A percentile compares a stretch with the other conserved stretches of the same genome.
Conservation (phyloP, 1,140 invertebrate species). For the Leptonema lineaticorne region DNA sequence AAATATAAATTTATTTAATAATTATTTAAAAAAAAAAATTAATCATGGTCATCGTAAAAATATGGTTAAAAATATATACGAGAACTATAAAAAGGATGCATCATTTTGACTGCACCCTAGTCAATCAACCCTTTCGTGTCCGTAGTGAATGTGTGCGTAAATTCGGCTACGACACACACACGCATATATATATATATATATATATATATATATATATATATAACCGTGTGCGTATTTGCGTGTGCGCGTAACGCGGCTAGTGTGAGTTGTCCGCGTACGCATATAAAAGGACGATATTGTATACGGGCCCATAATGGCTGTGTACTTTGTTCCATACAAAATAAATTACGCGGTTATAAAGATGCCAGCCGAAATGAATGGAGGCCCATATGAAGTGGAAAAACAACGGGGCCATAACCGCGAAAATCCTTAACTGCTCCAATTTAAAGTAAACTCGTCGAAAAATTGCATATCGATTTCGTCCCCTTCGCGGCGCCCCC, state of each 20-base stretch:
- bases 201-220: slow-evolving; percentile 1
- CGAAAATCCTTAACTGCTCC: slow-evolving; percentile 5
- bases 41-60: no score
- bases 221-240: slow-evolving; percentile 18
- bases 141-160: no score
- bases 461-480: no score
- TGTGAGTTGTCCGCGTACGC: slow-evolving; percentile 30
- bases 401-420: slow-evolving; percentile 20
- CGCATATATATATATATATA: neutral
- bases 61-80: no score
- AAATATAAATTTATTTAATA: no score
- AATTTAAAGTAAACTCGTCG: neutral
- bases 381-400: slow-evolving; percentile 14
- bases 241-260: slow-evolving; percentile 23
- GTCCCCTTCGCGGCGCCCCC: no score
- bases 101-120: slow-evolving; percentile 20
- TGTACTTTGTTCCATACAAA: slow-evolving; percentile 30
- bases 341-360: slow-evolving; percentile 32
- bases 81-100: neutral
- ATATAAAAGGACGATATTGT: slow-evolving; percentile 32
- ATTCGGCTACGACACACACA: no score
- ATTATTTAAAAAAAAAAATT: no score
- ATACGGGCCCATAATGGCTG: slow-evolving; percentile 26
- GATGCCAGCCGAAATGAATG: slow-evolving; percentile 25
- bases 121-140: slow-evolving; percentile 23